Conservation (phyloP, 1,140 invertebrate genomes). For the Heliconius melpomene region DNA sequence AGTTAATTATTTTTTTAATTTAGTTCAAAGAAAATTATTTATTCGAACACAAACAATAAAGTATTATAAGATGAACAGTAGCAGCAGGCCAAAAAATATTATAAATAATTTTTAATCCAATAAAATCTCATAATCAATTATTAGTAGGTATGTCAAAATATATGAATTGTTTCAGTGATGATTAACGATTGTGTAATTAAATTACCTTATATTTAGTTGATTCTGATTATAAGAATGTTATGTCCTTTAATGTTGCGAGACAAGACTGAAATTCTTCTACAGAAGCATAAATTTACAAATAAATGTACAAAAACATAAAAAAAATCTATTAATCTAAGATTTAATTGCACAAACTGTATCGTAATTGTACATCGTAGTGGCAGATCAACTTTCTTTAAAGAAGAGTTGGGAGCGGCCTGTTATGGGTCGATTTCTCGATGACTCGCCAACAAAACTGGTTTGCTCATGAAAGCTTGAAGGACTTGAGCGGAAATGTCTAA, state of each 20-base stretch:
- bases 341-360: constrained; percentile 34
- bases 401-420: constrained; percentile 54
- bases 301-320: background rate
- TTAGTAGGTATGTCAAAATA: too few relatives aligned
- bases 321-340: constrained; percentile 16
- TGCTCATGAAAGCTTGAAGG: constrained; percentile 55
- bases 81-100: too few relatives aligned
- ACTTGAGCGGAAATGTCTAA: constrained; percentile 54
- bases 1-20: background rate
- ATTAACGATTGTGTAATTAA: too few relatives aligned
- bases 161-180: too few relatives aligned
- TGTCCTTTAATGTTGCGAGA: background rate
- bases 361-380: constrained; percentile 50
- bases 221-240: background rate
- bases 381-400: constrained; percentile 67
- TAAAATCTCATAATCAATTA: too few relatives aligned
- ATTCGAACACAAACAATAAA: too few relatives aligned
- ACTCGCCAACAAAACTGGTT: constrained; percentile 63
- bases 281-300: too few relatives aligned
- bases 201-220: too few relatives aligned
- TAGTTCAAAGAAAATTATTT: too few relatives aligned
- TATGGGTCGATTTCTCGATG: constrained; percentile 66
- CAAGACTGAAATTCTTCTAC: background rate
- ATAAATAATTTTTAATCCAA: too few relatives aligned
- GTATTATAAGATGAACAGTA: too few relatives aligned